These are phyloP conservation scores for Pyrrhosoma nymphula DNA, from an alignment of 2,888 invertebrate species.

Conservation along the genomic window DNA sequence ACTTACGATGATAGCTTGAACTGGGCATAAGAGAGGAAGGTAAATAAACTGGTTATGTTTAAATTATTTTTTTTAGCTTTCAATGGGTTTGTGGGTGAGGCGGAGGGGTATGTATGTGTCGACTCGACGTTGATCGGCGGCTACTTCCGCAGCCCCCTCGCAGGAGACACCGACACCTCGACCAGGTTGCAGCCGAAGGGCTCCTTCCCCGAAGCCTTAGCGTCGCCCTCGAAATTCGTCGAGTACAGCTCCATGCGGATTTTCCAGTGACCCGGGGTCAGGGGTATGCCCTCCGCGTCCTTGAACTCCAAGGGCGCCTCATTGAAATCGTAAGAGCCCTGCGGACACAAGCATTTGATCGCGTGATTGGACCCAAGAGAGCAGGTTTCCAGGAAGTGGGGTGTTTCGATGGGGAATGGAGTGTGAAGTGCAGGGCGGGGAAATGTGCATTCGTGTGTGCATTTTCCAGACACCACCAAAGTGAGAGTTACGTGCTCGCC, in stretches of 20 bases:
- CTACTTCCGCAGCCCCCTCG: neutral
- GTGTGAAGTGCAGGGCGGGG: neutral
- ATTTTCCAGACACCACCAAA: neutral
- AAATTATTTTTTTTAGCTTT: neutral
- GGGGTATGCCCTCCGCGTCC: slow-evolving; percentile 29
- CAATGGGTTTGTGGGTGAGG: neutral
- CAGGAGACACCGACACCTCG: neutral
- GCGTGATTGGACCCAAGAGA: neutral
- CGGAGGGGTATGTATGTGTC: neutral
- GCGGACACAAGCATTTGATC: neutral
- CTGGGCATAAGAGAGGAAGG: no score
- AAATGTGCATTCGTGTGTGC: neutral
- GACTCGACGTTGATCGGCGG: neutral
- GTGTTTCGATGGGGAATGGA: no score
- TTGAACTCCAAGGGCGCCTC: slow-evolving; percentile 23
- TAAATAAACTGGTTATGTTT: no score
- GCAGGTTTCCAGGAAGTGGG: neutral
- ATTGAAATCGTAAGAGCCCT: slow-evolving; percentile 17
- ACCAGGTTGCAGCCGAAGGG: slow-evolving; percentile 45
- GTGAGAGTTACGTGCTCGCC: neutral
- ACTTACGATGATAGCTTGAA: no score
- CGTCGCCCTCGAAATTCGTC: neutral
- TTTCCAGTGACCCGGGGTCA: slow-evolving; percentile 49
- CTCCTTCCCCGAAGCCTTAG: neutral
- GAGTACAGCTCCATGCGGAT: slow-evolving; percentile 52